phyloP scores from a whole-genome alignment of 2,888 invertebrate genomes.

The Tinea trinotella region DNA sequence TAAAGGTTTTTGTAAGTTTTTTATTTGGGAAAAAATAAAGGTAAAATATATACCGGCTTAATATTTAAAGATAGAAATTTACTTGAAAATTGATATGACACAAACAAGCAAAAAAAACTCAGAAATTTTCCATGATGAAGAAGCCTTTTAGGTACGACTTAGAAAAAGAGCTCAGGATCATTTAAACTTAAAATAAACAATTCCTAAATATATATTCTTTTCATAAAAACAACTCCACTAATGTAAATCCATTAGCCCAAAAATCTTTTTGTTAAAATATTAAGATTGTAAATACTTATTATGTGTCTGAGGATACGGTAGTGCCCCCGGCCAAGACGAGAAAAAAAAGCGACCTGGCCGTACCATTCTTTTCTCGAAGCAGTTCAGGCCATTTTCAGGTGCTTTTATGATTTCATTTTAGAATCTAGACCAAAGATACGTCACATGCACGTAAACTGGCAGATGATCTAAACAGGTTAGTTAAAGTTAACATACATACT shows the following conservation, averaged over 20 bases:
- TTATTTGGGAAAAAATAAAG: not conserved
- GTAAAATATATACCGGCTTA: not conserved
- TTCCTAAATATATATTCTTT: not conserved
- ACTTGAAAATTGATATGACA: not conserved
- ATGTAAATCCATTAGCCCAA: not conserved
- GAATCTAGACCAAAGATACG: too few relatives aligned
- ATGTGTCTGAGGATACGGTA: too few relatives aligned
- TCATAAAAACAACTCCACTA: not conserved
- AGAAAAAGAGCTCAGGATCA: not conserved
- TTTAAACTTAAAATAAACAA: not conserved
- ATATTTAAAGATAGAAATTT: not conserved
- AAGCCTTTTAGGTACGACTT: not conserved
- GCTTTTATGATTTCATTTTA: too few relatives aligned
- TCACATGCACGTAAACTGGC: too few relatives aligned
- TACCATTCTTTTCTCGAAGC: too few relatives aligned
- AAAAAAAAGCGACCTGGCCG: too few relatives aligned
- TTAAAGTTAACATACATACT: too few relatives aligned
- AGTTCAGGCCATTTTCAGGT: too few relatives aligned
- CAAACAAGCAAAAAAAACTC: not conserved
- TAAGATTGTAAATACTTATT: too few relatives aligned
- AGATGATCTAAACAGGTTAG: too few relatives aligned
- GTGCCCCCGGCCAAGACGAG: too few relatives aligned
- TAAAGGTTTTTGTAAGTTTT: not conserved
- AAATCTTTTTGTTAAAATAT: not conserved
- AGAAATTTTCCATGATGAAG: not conserved